A percentile compares a stretch with the other conserved stretches of the same genome.
These are phyloP conservation scores for Napeogenes sylphis DNA, from an alignment of 2,888 invertebrate species.

Conservation along the genomic window DNA sequence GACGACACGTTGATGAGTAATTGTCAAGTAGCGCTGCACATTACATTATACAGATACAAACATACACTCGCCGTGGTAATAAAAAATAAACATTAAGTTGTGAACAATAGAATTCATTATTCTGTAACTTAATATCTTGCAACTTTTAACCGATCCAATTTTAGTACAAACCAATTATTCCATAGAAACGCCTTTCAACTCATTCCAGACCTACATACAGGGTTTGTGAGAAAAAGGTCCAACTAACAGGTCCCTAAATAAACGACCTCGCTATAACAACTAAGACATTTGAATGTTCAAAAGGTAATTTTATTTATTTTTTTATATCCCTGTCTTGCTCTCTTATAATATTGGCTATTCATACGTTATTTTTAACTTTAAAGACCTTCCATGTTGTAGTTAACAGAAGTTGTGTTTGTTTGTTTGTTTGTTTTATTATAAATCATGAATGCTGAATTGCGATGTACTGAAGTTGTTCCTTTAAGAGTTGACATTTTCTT, in stretches of 20 bases:
- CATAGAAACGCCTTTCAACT: conserved; percentile 44
- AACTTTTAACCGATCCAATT: conserved; percentile 42
- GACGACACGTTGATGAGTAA: conserved; percentile 44
- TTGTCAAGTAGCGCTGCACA: conserved; percentile 36
- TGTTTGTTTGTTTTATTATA: too few species aligned
- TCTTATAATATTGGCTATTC: conserved; percentile 44
- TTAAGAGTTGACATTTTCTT: too few species aligned
- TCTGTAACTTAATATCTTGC: not conserved
- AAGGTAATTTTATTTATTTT: conserved; percentile 41
- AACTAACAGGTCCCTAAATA: conserved; percentile 19
- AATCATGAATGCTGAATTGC: too few species aligned
- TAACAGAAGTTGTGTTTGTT: conserved; percentile 12
- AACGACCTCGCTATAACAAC: conserved; percentile 18
- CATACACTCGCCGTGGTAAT: not conserved
- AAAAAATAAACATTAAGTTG: not conserved
- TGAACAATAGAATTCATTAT: conserved; percentile 3
- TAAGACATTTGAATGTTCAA: conserved; percentile 58
- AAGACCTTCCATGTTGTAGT: conserved; percentile 11
- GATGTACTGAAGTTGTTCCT: too few species aligned
- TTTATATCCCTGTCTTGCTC: conserved; percentile 35
- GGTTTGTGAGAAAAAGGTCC: conserved; percentile 43
- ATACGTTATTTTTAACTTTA: conserved; percentile 53
- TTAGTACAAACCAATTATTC: conserved; percentile 51
- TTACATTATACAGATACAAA: conserved; percentile 1
- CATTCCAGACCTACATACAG: conserved; percentile 19